Evolutionary conservation across 2,113 vertebrate genomes (phyloP), one percentile per base, ranked within the genome.

Genomic region (Cacatua alba): DNA sequence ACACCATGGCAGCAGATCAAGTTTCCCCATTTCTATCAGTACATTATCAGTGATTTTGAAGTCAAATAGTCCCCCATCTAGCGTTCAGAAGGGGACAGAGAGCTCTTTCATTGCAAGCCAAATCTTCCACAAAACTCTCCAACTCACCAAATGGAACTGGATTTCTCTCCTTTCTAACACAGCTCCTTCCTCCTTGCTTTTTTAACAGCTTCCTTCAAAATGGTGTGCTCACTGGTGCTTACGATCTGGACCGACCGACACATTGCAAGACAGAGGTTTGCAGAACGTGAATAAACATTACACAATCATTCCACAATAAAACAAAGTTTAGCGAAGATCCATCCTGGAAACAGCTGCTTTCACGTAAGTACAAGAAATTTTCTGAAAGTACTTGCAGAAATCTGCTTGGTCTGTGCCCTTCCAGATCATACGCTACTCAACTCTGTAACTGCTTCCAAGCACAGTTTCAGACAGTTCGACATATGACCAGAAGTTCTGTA

Each of bases 241-340:
- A 41, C 1, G 1, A 31, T 12, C 63, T 68, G 62, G n/a, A 59
- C 10, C 33, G 28, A 59, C 7, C n/a, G 53, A 53, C 63, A 65
- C 13, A 23, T 19, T 31, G 35, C 35, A 64, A 69, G 26, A 65
- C 0, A 2, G 0, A 52, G 0, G 1, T 2, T 65, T 65, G 76
- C 67, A 76, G n/a, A 85, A 79, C 1, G 4, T 17, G 65, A 91
- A 55, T 43, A 68, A 84, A 87, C 67, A 76, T 60, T n/a, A 76
- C 18, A 53, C 33, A 71, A 17, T 2, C 37, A 48, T 20, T 82
- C 15, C 33, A 21, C 6, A 90, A 52, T 20, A 75, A 68, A 86
- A 46, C 21, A 43, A 76, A 90, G 26, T 29, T 65, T 65, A 69
- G 39, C 1, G 4, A 85, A 65, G 39, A 80, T 48, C 7, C 26